Evolutionary conservation across 2,113 vertebrate genomes (phyloP).

Genomic region (Tiliqua scincoides): DNA sequence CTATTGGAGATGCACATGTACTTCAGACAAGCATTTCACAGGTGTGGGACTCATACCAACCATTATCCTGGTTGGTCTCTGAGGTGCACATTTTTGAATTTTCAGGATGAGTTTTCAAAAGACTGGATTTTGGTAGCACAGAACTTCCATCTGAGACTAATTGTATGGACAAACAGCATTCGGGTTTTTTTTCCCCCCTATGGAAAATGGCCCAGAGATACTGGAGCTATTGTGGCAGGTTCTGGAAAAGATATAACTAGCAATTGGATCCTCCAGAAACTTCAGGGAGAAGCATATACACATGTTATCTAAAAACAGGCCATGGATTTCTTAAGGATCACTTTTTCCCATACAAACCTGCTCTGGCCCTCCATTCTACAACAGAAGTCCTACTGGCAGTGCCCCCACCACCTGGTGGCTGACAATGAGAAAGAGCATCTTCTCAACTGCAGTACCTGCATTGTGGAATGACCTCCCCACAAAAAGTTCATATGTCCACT

Average conservation of each 20-base stretch:
- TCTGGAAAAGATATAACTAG: not conserved
- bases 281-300: not conserved
- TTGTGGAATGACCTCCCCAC: too few species aligned
- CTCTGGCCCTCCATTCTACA: too few species aligned
- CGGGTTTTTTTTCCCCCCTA: too few species aligned
- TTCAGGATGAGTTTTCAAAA: not conserved
- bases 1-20: not conserved
- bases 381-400: too few species aligned
- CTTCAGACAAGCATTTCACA: not conserved
- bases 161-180: not conserved
- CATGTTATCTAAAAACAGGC: not conserved
- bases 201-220: not conserved
- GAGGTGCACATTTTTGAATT: not conserved
- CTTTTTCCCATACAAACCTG: too few species aligned
- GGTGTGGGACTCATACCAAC: not conserved
- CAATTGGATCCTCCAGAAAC: not conserved
- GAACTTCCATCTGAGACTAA: too few species aligned
- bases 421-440: too few species aligned
- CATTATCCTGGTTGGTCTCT: not conserved
- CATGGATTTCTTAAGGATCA: not conserved
- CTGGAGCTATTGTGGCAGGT: not conserved
- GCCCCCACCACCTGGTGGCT: too few species aligned
- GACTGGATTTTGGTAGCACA: not conserved
- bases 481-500: too few species aligned
- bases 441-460: too few species aligned